These are phyloP conservation scores for Zeuzera pyrina DNA, from an alignment of 2,888 invertebrate genomes.

Conservation along the genomic window DNA sequence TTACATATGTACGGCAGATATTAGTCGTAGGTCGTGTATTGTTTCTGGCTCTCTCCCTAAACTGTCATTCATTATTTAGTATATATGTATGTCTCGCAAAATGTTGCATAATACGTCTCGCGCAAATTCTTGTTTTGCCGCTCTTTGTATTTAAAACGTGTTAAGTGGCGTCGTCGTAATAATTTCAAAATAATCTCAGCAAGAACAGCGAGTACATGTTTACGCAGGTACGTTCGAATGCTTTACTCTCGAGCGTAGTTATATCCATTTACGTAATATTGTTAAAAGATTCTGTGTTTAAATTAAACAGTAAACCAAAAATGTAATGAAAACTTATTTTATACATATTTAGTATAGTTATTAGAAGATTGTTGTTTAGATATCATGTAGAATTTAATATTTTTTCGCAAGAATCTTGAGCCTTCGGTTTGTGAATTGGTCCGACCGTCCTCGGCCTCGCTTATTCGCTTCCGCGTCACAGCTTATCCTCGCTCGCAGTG, in stretches of 20 bases:
- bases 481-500: constrained; percentile 65
- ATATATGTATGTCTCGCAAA: constrained; percentile 34
- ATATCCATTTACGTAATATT: no score
- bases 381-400: no score
- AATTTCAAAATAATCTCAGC: constrained; percentile 36
- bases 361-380: not conserved
- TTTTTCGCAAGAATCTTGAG: constrained; percentile 16
- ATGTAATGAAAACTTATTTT: not conserved
- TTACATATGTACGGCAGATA: no score
- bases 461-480: constrained; percentile 59
- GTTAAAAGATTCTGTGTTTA: no score
- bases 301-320: no score
- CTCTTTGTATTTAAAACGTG: constrained; percentile 55
- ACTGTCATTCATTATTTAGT: no score
- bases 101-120: constrained; percentile 40
- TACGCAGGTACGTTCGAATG: no score
- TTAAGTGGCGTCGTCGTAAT: constrained; percentile 37
- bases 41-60: no score
- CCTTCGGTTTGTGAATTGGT: constrained; percentile 59
- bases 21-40: no score
- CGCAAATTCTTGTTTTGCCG: constrained; percentile 38
- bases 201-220: no score
- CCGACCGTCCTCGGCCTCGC: constrained; percentile 65
- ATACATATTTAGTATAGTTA: not conserved
- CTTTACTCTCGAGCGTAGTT: no score